Percentiles rank a stretch among this genome's conserved stretches.
Evolutionary conservation across 2,797 vertebrate genomes (phyloP).

Genomic region (Amblyopsis hoosieri): DNA sequence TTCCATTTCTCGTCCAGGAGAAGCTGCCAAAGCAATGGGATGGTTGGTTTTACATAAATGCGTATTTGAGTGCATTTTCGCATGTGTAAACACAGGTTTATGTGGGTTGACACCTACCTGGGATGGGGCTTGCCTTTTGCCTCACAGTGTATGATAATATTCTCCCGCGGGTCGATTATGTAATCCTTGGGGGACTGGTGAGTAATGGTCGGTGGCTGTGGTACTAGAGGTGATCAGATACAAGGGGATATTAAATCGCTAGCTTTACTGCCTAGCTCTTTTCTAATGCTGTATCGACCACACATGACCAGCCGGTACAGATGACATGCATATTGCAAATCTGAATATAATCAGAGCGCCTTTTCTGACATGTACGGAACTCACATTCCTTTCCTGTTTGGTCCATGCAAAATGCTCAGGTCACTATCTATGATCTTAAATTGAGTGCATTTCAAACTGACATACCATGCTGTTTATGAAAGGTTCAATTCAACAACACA

Average conservation of each 20-base stretch:
- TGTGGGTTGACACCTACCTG: conserved; percentile 76
- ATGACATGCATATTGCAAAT: conserved; percentile 44
- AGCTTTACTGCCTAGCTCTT: conserved; percentile 48
- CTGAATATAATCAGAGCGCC: conserved; percentile 21
- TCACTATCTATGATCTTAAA: conserved; percentile 63
- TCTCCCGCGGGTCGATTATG: conserved; percentile 95
- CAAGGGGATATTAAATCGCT: conserved; percentile 45
- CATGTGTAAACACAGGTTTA: background rate
- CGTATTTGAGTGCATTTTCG: background rate
- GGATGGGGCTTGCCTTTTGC: conserved; percentile 96
- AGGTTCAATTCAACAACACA: conserved; percentile 22
- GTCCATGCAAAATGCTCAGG: conserved; percentile 54
- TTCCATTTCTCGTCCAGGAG: conserved; percentile 95
- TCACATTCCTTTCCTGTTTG: conserved; percentile 24
- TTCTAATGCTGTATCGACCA: conserved; percentile 44
- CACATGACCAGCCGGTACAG: conserved; percentile 33
- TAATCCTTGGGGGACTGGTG: conserved; percentile 95
- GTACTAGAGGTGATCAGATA: conserved; percentile 81
- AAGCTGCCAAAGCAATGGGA: conserved; percentile 77
- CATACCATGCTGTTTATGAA: conserved; percentile 49
- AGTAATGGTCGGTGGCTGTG: conserved; percentile 94
- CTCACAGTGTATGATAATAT: conserved; percentile 93
- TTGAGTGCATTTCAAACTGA: conserved; percentile 54
- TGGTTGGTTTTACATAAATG: background rate
- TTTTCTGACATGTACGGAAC: conserved; percentile 37